Conservation (phyloP, 2,888 invertebrate genomes). For the Dorcus hopei region DNA sequence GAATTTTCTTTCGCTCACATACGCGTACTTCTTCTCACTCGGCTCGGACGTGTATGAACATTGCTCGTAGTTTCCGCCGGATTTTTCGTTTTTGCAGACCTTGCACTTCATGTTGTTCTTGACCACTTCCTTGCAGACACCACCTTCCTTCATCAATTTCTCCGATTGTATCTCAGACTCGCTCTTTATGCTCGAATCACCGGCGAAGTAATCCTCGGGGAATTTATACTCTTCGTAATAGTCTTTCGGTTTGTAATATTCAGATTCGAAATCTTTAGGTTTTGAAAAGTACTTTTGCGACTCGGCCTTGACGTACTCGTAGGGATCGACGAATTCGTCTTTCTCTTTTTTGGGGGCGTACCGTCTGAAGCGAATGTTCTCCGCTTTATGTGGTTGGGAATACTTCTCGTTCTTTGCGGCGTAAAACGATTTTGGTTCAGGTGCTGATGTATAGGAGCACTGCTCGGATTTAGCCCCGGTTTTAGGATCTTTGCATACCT, state of each 20-base stretch:
- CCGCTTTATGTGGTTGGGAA: slow-evolving; percentile 32
- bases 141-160: slow-evolving; percentile 57
- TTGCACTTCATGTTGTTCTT: slow-evolving; percentile 68
- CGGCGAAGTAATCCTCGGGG: slow-evolving; percentile 55
- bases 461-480: slow-evolving; percentile 57
- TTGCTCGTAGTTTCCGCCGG: slow-evolving; percentile 73
- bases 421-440: slow-evolving; percentile 46
- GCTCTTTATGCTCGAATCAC: slow-evolving; percentile 58
- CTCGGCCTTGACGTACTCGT: slow-evolving; percentile 52
- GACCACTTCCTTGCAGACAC: slow-evolving; percentile 62
- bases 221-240: slow-evolving; percentile 48
- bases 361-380: slow-evolving; percentile 44
- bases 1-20: slow-evolving; percentile 62
- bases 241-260: slow-evolving; percentile 40
- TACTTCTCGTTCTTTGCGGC: slow-evolving; percentile 42
- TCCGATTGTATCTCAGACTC: slow-evolving; percentile 62
- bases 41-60: slow-evolving; percentile 77
- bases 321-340: slow-evolving; percentile 50
- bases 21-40: slow-evolving; percentile 67
- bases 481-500: slow-evolving; percentile 55
- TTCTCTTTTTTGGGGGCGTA: slow-evolving; percentile 47
- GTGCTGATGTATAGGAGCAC: slow-evolving; percentile 57
- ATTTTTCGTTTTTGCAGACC: slow-evolving; percentile 70
- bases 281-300: slow-evolving; percentile 48
- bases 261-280: slow-evolving; percentile 53